Evolutionary conservation across 1,140 invertebrate species (phyloP).

Genomic region (Tetramorium simillimum): DNA sequence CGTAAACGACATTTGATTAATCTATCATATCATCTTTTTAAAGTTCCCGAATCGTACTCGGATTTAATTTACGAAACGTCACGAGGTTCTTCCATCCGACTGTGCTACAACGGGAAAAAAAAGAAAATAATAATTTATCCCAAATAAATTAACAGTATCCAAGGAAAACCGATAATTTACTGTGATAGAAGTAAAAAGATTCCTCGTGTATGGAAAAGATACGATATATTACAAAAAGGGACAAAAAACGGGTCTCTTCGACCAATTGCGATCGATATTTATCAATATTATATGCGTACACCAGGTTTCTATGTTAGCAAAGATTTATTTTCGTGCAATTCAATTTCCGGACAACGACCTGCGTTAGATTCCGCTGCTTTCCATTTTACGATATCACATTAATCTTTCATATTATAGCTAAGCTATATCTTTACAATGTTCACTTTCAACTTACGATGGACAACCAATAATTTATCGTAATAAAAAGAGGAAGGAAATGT

Average conservation of each 20-base stretch:
- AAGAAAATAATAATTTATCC: neutral
- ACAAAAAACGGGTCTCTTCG: neutral
- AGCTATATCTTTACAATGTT: neutral
- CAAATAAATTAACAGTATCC: neutral
- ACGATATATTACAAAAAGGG: neutral
- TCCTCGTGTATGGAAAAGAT: neutral
- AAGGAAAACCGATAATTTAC: neutral
- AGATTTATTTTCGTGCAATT: conserved; percentile 43
- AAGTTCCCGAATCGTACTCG: neutral
- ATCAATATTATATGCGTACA: conserved; percentile 28
- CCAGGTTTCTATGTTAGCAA: neutral
- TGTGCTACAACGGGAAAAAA: neutral
- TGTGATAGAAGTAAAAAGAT: neutral
- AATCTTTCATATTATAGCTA: conserved; percentile 29
- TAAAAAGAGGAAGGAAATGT: neutral
- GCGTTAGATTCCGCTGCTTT: neutral
- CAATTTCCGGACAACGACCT: conserved; percentile 57
- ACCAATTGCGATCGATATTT: conserved; percentile 30
- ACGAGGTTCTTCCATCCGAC: neutral
- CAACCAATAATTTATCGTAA: conserved; percentile 22
- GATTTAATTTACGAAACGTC: conserved; percentile 21
- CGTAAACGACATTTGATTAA: neutral
- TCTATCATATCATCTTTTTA: neutral
- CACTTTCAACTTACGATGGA: neutral
- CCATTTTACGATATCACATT: conserved; percentile 24